A percentile compares a stretch with the other conserved stretches of the same genome.
phyloP scores from a whole-genome alignment of 2,113 vertebrate species.

The Aptenodytes patagonicus region DNA sequence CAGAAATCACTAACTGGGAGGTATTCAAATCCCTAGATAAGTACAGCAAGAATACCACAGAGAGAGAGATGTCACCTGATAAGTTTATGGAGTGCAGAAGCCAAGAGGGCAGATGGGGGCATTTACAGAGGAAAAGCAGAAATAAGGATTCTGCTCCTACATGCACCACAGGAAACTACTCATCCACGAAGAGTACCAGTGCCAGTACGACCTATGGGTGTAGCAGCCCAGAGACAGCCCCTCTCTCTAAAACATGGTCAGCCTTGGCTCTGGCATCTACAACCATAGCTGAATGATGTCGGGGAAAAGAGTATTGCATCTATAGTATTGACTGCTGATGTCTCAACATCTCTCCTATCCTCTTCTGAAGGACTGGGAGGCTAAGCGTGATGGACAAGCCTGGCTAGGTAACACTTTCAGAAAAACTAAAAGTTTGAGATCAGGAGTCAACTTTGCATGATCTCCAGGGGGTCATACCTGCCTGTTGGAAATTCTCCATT shows the following conservation, averaged over 20 bases:
- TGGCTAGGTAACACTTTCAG: not conserved
- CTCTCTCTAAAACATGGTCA: not conserved
- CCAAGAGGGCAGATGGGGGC: not conserved
- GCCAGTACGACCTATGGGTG: not conserved
- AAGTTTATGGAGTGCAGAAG: not conserved
- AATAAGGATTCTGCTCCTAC: not conserved
- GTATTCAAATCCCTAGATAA: not conserved
- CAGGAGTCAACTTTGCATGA: not conserved
- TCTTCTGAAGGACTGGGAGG: not conserved
- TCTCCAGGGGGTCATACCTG: not conserved
- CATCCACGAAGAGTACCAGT: not conserved
- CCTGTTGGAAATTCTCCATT: not conserved
- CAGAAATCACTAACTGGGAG: not conserved
- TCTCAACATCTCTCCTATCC: not conserved
- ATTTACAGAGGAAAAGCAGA: not conserved
- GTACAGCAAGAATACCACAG: not conserved
- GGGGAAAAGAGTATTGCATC: not conserved
- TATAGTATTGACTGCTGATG: not conserved
- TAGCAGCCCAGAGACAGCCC: not conserved
- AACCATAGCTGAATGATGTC: not conserved
- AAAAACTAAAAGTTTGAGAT: not conserved
- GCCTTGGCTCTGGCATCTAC: not conserved
- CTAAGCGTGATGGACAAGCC: not conserved
- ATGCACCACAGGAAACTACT: not conserved
- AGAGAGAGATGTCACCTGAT: not conserved